Evolutionary conservation across 2,888 invertebrate genomes (phyloP).

Genomic region (Anticlea derivata): DNA sequence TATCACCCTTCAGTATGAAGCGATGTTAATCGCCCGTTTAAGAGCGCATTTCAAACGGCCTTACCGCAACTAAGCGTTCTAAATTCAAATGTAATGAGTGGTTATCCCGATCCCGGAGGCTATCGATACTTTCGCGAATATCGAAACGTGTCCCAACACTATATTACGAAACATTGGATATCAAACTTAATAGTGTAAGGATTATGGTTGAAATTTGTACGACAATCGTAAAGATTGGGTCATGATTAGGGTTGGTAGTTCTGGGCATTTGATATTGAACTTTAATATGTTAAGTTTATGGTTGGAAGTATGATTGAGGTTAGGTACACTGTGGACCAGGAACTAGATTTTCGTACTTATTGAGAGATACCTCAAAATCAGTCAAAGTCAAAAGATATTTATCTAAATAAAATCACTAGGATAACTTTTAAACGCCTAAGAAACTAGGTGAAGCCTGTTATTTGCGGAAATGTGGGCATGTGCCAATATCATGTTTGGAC

Average conservation of each 20-base stretch:
- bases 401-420: too few species aligned
- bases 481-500: too few species aligned
- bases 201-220: constrained; percentile 3
- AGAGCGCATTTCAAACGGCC: not conserved
- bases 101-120: constrained; percentile 42
- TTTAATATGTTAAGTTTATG: not conserved
- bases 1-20: too few species aligned
- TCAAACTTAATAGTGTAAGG: not conserved
- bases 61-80: constrained; percentile 48
- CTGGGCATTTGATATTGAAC: not conserved
- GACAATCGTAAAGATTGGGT: not conserved
- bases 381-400: too few species aligned
- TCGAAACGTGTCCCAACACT: constrained; percentile 19
- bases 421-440: too few species aligned
- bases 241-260: too few species aligned
- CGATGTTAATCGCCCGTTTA: not conserved
- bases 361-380: too few species aligned
- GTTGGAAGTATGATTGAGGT: not conserved
- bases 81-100: constrained; percentile 58
- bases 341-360: too few species aligned
- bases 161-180: constrained; percentile 5
- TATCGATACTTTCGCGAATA: constrained; percentile 16
- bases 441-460: too few species aligned
- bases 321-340: too few species aligned
- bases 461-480: too few species aligned